These are phyloP conservation scores for Melospiza melodia DNA, from an alignment of 2,113 vertebrate species.

Conservation along the genomic window DNA sequence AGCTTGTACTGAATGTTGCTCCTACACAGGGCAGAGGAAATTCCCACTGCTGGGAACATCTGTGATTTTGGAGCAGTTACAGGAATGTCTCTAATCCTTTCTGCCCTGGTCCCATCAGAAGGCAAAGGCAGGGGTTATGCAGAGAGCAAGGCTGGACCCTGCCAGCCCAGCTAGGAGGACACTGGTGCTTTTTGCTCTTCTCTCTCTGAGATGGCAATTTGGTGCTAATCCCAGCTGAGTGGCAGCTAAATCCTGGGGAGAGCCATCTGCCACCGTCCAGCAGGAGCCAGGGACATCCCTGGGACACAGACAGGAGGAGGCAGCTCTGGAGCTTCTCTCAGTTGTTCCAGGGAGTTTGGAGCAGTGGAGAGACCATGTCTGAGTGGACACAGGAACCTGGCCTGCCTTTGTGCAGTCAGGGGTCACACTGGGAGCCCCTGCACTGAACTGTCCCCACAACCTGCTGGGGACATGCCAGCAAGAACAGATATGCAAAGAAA, in stretches of 20 bases:
- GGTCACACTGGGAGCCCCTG: neutral
- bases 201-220: neutral
- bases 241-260: neutral
- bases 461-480: neutral
- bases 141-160: neutral
- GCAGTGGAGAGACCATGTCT: neutral
- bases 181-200: neutral
- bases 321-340: neutral
- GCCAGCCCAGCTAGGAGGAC: neutral
- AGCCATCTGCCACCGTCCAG: neutral
- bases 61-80: neutral
- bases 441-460: neutral
- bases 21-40: neutral
- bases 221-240: neutral
- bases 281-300: neutral
- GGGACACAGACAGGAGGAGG: neutral
- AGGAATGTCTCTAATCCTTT: neutral
- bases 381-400: neutral
- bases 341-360: neutral
- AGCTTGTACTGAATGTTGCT: neutral
- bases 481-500: neutral
- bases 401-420: neutral
- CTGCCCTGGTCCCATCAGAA: neutral
- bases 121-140: neutral
- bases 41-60: neutral